A percentile compares a stretch with the other conserved stretches of the same genome.
phyloP scores from a whole-genome alignment of 2,888 invertebrate genomes.

The Drosophila pseudotalamancana region DNA sequence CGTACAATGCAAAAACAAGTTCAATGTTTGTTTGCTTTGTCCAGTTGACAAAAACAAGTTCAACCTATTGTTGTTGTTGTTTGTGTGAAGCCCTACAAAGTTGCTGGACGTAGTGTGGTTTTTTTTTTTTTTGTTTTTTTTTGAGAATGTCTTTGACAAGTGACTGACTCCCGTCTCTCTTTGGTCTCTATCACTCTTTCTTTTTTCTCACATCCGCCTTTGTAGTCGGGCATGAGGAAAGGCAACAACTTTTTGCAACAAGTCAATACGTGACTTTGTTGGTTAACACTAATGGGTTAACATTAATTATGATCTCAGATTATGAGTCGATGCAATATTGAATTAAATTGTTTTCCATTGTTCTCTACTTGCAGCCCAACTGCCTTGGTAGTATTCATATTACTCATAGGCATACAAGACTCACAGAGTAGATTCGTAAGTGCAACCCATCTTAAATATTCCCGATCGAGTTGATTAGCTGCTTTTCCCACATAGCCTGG shows the following conservation, averaged over 20 bases:
- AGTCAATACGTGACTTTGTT: conserved; percentile 70
- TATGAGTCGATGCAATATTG: conserved; percentile 19
- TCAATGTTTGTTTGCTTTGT: conserved; percentile 73
- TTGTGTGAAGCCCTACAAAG: conserved; percentile 67
- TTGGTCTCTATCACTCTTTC: neutral
- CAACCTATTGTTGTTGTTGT: conserved; percentile 28
- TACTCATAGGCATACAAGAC: conserved; percentile 85
- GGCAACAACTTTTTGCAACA: conserved; percentile 75
- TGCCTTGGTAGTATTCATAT: conserved; percentile 86
- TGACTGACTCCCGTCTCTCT: conserved; percentile 29
- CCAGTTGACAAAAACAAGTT: conserved; percentile 68
- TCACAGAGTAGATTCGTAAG: conserved; percentile 87
- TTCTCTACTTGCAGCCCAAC: conserved; percentile 86
- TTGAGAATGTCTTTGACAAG: conserved; percentile 68
- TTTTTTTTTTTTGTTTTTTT: conserved; percentile 44
- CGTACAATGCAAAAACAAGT: conserved; percentile 64
- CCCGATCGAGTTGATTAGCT: neutral
- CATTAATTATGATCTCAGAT: conserved; percentile 9
- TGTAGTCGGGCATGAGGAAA: conserved; percentile 56
- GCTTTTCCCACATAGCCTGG: conserved; percentile 85
- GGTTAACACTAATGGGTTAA: conserved; percentile 49
- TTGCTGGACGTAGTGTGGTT: conserved; percentile 46
- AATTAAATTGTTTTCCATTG: conserved; percentile 31
- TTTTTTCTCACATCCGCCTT: conserved; percentile 8
- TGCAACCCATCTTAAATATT: conserved; percentile 55